These are phyloP conservation scores for Aricia artaxerxes DNA, from an alignment of 2,888 invertebrate species.

Conservation along the genomic window DNA sequence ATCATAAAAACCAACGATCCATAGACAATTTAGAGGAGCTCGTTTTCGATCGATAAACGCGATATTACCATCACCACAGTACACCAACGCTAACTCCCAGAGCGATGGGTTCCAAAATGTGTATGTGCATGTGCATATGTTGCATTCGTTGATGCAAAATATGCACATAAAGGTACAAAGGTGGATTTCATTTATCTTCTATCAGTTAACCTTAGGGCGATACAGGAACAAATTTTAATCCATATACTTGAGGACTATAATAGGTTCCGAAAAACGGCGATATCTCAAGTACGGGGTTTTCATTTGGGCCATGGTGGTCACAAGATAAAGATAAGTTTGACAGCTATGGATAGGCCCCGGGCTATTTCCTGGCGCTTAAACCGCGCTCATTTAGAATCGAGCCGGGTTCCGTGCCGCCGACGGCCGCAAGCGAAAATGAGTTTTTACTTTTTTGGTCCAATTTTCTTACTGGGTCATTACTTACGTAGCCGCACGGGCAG, in stretches of 20 bases:
- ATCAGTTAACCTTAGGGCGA: too few species aligned
- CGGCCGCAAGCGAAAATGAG: constrained; percentile 31
- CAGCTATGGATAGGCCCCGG: constrained; percentile 31
- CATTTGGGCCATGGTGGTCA: constrained; percentile 20
- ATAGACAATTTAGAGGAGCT: neutral
- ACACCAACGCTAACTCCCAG: too few species aligned
- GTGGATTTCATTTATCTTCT: too few species aligned
- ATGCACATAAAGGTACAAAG: too few species aligned
- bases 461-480: constrained; percentile 32
- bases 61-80: too few species aligned
- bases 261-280: neutral
- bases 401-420: constrained; percentile 16
- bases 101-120: too few species aligned
- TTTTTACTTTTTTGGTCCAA: constrained; percentile 34
- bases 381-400: constrained; percentile 28
- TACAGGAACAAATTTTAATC: too few species aligned
- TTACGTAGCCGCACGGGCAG: constrained; percentile 25
- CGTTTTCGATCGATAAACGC: neutral
- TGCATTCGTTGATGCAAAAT: too few species aligned
- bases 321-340: constrained; percentile 24
- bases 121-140: too few species aligned
- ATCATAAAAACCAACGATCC: neutral
- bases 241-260: too few species aligned
- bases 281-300: neutral
- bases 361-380: constrained; percentile 27